Base-by-base conservation (phyloP, 2,113 vertebrate genomes). In the Malurus elegans region DNA sequence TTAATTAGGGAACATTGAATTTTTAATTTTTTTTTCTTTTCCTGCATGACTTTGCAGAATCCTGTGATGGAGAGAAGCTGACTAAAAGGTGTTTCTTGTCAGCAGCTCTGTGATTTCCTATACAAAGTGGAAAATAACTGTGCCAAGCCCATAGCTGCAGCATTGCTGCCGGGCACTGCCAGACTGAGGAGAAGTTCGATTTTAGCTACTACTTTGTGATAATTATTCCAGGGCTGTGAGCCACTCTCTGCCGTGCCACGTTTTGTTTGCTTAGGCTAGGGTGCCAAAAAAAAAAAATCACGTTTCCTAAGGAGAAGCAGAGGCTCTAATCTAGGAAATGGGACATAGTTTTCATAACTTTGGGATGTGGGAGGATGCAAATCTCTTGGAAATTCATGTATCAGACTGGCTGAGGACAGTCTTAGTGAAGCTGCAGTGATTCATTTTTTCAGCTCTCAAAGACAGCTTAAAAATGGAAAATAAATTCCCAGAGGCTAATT, bases 111-210 rank as follows among this genome's bases (percentile, higher is more conserved):
- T 56, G n/a, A 40, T 87, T 58, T 58, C 25, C 6, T 34, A 20
- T 31, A 16, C 4, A 1, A 47, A 42, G 36, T 8, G 13, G 44
- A 5, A 64, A 64, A 47, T 14, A 34, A 15, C 12, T 1, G 3
- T 65, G 23, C 19, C 8, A 0, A 32, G 13, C 24, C 4, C 0
- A 0, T 8, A n/a, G 79, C 79, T 53, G 47, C 20, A 7, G 3
- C 18, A 17, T 14, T 28, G 61, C 54, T 70, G 60, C 8, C 4
- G 2, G 23, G 28, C 7, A 48, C 47, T 38, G 29, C 15, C 14
- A 26, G 40, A 3, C 70, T 11, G 34, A 53, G 42, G 42, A 47
- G 70, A 86, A 67, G 48, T 34, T 42, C 16, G 42, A 31, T 50
- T 89, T 69, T 45, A 62, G 32, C 23, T 42, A 0, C 34, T 42